Evolutionary conservation across 2,113 vertebrate species (phyloP), one percentile per base, ranked within the genome.

Genomic region (Larimichthys polyactis): DNA sequence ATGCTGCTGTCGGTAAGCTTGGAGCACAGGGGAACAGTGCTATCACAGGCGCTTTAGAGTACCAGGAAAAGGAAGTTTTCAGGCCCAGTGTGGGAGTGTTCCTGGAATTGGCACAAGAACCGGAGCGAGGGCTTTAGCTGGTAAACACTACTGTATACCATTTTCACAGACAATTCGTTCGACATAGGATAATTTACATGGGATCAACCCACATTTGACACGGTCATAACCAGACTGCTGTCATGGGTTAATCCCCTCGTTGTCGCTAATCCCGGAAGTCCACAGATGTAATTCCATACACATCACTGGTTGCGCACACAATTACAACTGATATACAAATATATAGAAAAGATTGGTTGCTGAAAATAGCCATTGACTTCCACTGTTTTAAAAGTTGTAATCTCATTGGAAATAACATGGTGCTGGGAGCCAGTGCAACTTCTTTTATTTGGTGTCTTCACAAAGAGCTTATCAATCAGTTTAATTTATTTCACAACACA

Each of bases 181-280:
- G 36, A 54, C 66, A 52, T 15, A 16, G 44, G 82, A 87, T 82
- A 79, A 83, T 19, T 62, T 51, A 17, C 52, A 60, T 3, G 69
- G 51, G 27, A 74, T 83, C 49, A 87, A 62, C 32, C n/a, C 5
- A 14, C 27, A 3, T 66, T 66, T 81, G 58, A 81, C 81, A 73
- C 67, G 69, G 22, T 73, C 63, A 60, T 65, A 77, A 73, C 32
- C 65, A 69, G 29, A 75, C 55, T 51, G 49, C 27, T 51, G 63
- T 81, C 71, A 73, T n/a, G 36, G 65, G 44, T 78, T 88, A 89
- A 89, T 83, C 75, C 75, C 63, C 51, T 7, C 15, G 4, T 76
- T 46, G 27, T 54, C 16, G 3, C 51, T 15, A 27, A 58, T 82
- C 16, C 43, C 17, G 7, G 22, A 40, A 64, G 20, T 46, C 51